A percentile compares a stretch with the other conserved stretches of the same genome.
Conservation (phyloP, 2,113 vertebrate genomes). For the Taxidea taxus region DNA sequence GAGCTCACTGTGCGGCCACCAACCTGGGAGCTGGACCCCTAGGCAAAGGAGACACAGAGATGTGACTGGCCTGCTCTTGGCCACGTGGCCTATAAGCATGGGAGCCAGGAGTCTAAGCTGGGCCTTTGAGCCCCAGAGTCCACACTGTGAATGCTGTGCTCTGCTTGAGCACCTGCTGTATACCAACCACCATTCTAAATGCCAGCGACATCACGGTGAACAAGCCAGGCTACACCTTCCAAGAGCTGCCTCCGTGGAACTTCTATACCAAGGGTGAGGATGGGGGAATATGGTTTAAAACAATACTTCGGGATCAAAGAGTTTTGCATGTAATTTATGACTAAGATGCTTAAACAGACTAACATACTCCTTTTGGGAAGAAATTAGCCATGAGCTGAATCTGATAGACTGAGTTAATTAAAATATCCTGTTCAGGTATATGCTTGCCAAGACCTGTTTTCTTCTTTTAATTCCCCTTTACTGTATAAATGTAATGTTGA, state of each 20-base stretch:
- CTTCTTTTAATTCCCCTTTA: neutral
- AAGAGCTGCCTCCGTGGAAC: neutral
- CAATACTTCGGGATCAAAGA: neutral
- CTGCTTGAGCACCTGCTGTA: neutral
- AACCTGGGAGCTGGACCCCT: fast-evolving
- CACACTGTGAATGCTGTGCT: neutral
- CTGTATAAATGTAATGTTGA: neutral
- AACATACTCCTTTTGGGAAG: neutral
- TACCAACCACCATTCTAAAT: too few species aligned
- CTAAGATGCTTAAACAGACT: neutral
- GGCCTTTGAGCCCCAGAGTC: fast-evolving
- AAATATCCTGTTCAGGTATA: neutral
- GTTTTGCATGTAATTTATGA: neutral
- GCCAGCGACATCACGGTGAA: fast-evolving
- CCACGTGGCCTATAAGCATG: too few species aligned
- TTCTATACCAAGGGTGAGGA: fast-evolving
- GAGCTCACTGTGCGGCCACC: fast-evolving
- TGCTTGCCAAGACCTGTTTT: neutral
- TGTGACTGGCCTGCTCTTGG: too few species aligned
- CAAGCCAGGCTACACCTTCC: fast-evolving
- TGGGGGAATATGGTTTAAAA: neutral
- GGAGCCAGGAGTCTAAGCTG: fast-evolving
- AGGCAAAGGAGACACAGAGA: neutral
- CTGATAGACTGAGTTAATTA: conserved; percentile 27
- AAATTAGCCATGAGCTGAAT: neutral